A percentile compares a stretch with the other conserved stretches of the same genome.
phyloP scores from a whole-genome alignment of 2,888 invertebrate genomes.

The Thera britannica region DNA sequence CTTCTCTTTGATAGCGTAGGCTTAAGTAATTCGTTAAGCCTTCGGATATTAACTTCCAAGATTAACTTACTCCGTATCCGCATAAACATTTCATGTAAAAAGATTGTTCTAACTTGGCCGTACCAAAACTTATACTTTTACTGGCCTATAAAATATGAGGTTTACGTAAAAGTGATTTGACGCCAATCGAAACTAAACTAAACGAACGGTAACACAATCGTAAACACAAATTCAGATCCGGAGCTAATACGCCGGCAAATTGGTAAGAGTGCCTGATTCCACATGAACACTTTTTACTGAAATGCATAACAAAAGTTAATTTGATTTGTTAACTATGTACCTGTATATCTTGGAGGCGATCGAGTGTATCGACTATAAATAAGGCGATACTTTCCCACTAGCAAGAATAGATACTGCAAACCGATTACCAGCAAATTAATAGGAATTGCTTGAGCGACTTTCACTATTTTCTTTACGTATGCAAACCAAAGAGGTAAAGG shows the following conservation, averaged over 20 bases:
- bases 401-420: slow-evolving; percentile 27
- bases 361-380: slow-evolving; percentile 49
- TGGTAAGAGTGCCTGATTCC: slow-evolving; percentile 61
- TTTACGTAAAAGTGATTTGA: slow-evolving; percentile 53
- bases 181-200: slow-evolving; percentile 52
- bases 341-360: slow-evolving; percentile 43
- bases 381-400: slow-evolving; percentile 53
- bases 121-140: neutral
- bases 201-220: slow-evolving; percentile 60
- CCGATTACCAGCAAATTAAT: slow-evolving; percentile 33
- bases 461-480: slow-evolving; percentile 29
- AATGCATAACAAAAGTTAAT: slow-evolving; percentile 54
- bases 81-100: too few species aligned
- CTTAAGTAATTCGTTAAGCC: too few species aligned
- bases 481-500: neutral
- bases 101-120: too few species aligned
- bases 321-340: slow-evolving; percentile 44
- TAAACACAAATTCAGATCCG: slow-evolving; percentile 57
- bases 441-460: slow-evolving; percentile 31
- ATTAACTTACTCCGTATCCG: too few species aligned
- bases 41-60: too few species aligned
- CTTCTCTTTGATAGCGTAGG: too few species aligned
- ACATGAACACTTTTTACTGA: slow-evolving; percentile 55
- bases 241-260: slow-evolving; percentile 65
- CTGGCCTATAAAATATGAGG: neutral